Base-by-base conservation (phyloP, 2,888 invertebrate genomes). In the Deilephila porcellus region DNA sequence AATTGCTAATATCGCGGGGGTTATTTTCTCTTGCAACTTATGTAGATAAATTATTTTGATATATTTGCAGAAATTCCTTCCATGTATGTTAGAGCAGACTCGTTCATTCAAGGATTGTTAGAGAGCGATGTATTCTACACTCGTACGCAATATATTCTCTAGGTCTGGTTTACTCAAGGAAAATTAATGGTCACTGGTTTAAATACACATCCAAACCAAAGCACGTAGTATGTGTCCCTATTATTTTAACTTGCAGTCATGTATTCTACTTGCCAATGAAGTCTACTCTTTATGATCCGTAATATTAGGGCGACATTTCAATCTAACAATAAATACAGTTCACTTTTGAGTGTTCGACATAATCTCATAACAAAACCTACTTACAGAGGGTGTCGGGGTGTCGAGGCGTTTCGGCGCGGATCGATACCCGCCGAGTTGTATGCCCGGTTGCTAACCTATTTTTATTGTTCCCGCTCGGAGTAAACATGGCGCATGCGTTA, bases 381-480 rank as follows among this genome's bases (percentile, higher is more conserved):
- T 3, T 64, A 34, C 17, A 11, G 29, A 29, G 60, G 29, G 60
- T 60, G 29, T 6, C 19, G n/a, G 56, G 56, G 29, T 17, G 60
- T 60, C 60, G 60, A 25, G 60, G 25, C 60, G n/a, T 52, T 67
- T 67, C 45, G 56, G 56, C 56, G 56, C 56, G 67, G 67, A 67
- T 67, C 67, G 52, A 67, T 67, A 67, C 1, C 14, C 88, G 88
- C 82, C 75, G 84, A 84, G 90, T 91, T 88, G 85, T 83, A 86
- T 88, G 90, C 90, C 90, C 90, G 87, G 85, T 82, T 81, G 75
- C 82, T 86, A 87, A 86, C 88, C 91, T 90, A 91, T 90, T 90
- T 91, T 86, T 88, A 87, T 88, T 88, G 86, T 84, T 86, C 88
- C 86, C 86, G 80, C 85, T 86, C 86, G 86, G 82, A 85, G 87